phyloP scores from a whole-genome alignment of 2,888 invertebrate species.

The Pristionchus fissidentatus region DNA sequence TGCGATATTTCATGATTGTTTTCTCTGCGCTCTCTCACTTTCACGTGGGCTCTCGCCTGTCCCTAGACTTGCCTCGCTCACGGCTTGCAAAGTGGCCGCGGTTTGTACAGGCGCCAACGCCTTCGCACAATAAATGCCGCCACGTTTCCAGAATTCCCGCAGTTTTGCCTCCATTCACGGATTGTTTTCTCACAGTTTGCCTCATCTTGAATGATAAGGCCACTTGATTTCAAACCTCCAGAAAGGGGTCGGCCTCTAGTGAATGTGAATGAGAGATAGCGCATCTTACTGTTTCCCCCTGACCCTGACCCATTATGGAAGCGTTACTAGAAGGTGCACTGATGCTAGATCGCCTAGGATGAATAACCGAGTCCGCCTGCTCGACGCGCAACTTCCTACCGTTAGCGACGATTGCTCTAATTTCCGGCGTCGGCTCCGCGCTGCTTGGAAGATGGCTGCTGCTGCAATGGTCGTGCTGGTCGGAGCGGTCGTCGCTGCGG shows the following conservation, averaged over 20 bases:
- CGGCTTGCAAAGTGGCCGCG: not conserved
- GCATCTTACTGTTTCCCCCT: too few relatives aligned
- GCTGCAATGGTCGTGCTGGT: constrained; percentile 27
- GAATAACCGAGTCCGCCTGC: not conserved
- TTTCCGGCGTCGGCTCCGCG: constrained; percentile 1
- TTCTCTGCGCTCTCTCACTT: not conserved
- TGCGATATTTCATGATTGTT: not conserved
- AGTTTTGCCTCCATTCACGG: not conserved
- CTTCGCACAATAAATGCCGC: not conserved
- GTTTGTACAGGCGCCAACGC: not conserved
- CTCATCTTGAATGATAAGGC: too few relatives aligned
- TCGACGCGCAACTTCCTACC: not conserved
- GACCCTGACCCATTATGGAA: too few relatives aligned
- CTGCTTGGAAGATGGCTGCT: not conserved
- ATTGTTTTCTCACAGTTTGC: not conserved
- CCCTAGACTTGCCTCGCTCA: not conserved
- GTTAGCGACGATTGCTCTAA: not conserved
- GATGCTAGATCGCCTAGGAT: not conserved
- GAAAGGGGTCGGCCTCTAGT: too few relatives aligned
- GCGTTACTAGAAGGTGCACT: too few relatives aligned
- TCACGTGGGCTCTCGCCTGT: not conserved
- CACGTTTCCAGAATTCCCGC: not conserved
- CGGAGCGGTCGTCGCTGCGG: not conserved
- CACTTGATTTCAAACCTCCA: too few relatives aligned
- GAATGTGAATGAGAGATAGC: too few relatives aligned